A percentile compares a stretch with the other conserved stretches of the same genome.
These are phyloP conservation scores for Ophthalmolycus amberensis DNA, from an alignment of 2,113 vertebrate genomes.

Conservation along the genomic window DNA sequence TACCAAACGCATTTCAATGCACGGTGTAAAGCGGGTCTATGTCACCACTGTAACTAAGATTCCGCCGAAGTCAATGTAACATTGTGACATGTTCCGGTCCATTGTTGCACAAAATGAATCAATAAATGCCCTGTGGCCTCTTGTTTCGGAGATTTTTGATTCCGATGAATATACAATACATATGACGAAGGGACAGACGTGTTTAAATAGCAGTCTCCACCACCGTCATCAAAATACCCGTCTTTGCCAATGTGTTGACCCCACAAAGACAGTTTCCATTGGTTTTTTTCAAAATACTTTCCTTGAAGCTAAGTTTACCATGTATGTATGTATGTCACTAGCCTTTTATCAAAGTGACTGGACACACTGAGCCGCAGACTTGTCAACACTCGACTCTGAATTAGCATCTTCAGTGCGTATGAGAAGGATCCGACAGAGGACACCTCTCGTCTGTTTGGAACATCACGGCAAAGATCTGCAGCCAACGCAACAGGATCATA, in stretches of 20 bases:
- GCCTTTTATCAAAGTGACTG: neutral
- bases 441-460: constrained; percentile 40
- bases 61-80: constrained; percentile 71
- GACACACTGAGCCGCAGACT: too few relatives aligned
- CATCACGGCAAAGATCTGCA: constrained; percentile 49
- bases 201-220: neutral
- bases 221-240: neutral
- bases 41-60: constrained; percentile 65
- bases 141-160: constrained; percentile 49
- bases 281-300: neutral
- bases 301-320: neutral
- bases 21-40: neutral
- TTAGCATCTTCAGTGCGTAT: neutral
- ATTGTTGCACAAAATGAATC: constrained; percentile 73
- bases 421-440: constrained; percentile 5
- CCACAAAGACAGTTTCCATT: neutral
- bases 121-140: constrained; percentile 81
- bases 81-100: constrained; percentile 70
- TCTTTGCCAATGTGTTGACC: neutral
- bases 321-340: too few relatives aligned
- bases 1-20: neutral
- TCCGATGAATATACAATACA: neutral
- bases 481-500: constrained; percentile 61
- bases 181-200: too few relatives aligned
- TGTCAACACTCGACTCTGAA: neutral